Base-by-base conservation (phyloP, 2,113 vertebrate genomes). In the Gallinago media region DNA sequence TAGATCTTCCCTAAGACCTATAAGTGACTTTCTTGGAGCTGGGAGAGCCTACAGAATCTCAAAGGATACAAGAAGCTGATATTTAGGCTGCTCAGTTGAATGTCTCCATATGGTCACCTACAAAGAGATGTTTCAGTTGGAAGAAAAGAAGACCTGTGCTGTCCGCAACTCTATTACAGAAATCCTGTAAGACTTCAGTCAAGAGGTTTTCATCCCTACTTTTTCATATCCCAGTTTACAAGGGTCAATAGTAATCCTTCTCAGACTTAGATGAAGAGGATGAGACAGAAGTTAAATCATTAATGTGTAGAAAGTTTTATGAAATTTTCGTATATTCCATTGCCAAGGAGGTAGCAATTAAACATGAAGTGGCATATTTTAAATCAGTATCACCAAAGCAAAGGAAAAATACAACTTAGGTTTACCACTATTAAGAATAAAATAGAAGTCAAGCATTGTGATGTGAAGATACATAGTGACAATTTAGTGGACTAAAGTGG, bases 111-210 rank as follows among this genome's bases (percentile, higher is more conserved):
- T 40, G 36, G 15, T 59, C 5, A 32, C 31, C 9, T 63, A 12
- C 22, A 74, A 15, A 22, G 27, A 80, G 31, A 58, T 38, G 4
- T 55, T 89, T 58, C 42, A 22, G 7, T 2, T 34, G 19, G 22
- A 89, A 29, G 15, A 49, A n/a, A 17, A 38, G 32, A 50, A 31
- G 18, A 18, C 0, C 3, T 19, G 3, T 0, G 2, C 12, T 76
- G 18, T 38, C 59, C 7, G 34, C 62, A 55, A 56, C 3, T 79
- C 14, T 31, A 34, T 58, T 62, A n/a, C 18, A 71, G 11, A 46
- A n/a, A 17, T 85, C 62, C 31, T 70, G 12, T 36, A 71, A 81
- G 40, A 58, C 4, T 36, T 58, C 42, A 49, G 9, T 46, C 23
- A 79, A 46, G 34, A 5, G 36, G 13, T 27, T 89, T 67, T 58